Evolutionary conservation across 2,888 invertebrate genomes (phyloP).

Genomic region (Lydus trimaculatus): DNA sequence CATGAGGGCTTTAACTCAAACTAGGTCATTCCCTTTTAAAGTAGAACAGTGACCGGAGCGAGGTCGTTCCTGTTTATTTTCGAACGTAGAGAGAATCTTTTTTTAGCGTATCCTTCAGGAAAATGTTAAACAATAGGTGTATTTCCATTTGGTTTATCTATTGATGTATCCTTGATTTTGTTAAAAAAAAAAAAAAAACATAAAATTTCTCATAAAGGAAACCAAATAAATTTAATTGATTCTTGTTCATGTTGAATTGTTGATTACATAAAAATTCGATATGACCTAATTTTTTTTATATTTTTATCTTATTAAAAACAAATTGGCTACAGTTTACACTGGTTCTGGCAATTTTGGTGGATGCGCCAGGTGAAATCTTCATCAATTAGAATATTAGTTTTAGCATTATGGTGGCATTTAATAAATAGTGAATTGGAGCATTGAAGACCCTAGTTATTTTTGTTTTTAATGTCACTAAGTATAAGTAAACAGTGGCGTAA

Average conservation of each 20-base stretch:
- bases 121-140: background rate
- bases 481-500: too few relatives aligned
- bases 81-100: background rate
- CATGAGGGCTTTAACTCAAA: constrained; percentile 23
- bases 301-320: too few relatives aligned
- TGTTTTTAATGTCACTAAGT: too few relatives aligned
- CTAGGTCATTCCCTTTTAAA: constrained; percentile 39
- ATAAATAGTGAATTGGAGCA: too few relatives aligned
- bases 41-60: constrained; percentile 48
- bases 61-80: constrained; percentile 41
- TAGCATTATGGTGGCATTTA: too few relatives aligned
- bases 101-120: background rate
- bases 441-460: too few relatives aligned
- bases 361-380: background rate
- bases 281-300: background rate
- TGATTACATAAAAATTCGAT: constrained; percentile 9
- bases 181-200: background rate
- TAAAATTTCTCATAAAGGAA: background rate
- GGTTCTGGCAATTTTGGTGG: background rate
- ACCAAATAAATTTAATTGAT: constrained; percentile 5
- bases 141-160: background rate
- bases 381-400: too few relatives aligned
- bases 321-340: too few relatives aligned
- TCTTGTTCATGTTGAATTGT: background rate
- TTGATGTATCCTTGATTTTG: background rate